phyloP scores from a whole-genome alignment of 2,888 invertebrate species.

The Graphium colonna region DNA sequence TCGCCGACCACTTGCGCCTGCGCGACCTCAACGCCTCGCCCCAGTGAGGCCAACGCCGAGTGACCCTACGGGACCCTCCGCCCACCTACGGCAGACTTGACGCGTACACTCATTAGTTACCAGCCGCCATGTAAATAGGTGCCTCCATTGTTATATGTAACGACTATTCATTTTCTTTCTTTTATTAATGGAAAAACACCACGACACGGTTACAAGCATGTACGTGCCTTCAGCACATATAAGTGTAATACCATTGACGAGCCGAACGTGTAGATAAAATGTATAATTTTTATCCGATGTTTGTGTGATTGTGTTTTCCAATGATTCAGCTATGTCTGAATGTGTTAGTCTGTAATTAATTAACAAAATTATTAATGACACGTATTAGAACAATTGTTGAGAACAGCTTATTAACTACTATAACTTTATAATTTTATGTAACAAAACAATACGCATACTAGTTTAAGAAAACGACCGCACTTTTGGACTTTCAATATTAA shows the following conservation, averaged over 20 bases:
- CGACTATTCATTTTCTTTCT: neutral
- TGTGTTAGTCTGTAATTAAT: neutral
- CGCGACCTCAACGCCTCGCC: constrained; percentile 58
- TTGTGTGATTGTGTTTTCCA: constrained; percentile 35
- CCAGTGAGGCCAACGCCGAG: constrained; percentile 57
- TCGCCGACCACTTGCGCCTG: constrained; percentile 58
- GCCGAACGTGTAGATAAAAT: constrained; percentile 29
- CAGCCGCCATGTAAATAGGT: constrained; percentile 50
- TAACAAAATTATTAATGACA: constrained; percentile 18
- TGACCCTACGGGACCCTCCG: constrained; percentile 43
- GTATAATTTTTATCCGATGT: constrained; percentile 24
- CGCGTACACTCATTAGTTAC: constrained; percentile 44
- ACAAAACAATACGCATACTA: constrained; percentile 18
- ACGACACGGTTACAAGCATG: constrained; percentile 5
- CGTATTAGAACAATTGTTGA: constrained; percentile 27
- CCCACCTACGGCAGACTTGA: constrained; percentile 27
- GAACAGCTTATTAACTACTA: constrained; percentile 16
- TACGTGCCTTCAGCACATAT: constrained; percentile 28
- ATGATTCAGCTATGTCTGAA: constrained; percentile 25
- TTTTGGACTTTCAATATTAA: constrained; percentile 28
- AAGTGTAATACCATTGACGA: constrained; percentile 27
- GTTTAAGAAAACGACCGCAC: constrained; percentile 25
- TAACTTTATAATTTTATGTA: constrained; percentile 14
- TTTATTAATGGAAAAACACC: neutral
- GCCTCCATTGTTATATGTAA: constrained; percentile 26